Evolutionary conservation across 2,113 vertebrate genomes (phyloP).

Genomic region (Rhinoderma darwinii): DNA sequence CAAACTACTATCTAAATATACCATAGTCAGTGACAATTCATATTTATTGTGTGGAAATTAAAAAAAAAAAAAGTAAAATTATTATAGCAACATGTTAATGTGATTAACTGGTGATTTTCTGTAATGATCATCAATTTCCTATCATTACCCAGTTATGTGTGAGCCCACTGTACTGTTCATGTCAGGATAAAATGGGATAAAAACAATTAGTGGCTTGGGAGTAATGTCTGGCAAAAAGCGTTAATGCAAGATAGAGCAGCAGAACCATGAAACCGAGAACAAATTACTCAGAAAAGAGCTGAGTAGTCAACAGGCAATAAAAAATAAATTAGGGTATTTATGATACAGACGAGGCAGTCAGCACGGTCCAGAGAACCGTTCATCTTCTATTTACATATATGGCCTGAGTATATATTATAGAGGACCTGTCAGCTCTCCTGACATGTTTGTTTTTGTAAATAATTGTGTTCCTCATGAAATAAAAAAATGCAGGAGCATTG

Average conservation of each 20-base stretch:
- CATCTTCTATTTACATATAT: no score
- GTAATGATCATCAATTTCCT: neutral
- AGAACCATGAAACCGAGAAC: neutral
- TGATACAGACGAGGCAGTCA: no score
- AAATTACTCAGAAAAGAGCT: neutral
- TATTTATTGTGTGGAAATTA: neutral
- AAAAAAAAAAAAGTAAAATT: neutral
- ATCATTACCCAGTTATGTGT: neutral
- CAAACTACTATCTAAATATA: neutral
- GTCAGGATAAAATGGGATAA: neutral
- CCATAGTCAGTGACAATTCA: neutral
- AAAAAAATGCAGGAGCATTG: no score
- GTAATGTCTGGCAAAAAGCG: neutral
- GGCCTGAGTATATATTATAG: neutral
- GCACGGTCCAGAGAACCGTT: no score
- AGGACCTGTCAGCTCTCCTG: neutral
- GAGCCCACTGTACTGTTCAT: neutral
- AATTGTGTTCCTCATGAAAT: no score
- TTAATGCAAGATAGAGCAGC: neutral
- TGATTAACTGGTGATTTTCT: neutral
- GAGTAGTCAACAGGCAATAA: neutral
- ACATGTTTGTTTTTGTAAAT: no score
- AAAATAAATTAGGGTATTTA: neutral
- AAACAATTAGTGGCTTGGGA: constrained; percentile 14
- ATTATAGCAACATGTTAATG: neutral